A percentile compares a stretch with the other conserved stretches of the same genome.
These are phyloP conservation scores for Drosophila pseudotalamancana DNA, from an alignment of 2,888 invertebrate genomes.

Conservation along the genomic window DNA sequence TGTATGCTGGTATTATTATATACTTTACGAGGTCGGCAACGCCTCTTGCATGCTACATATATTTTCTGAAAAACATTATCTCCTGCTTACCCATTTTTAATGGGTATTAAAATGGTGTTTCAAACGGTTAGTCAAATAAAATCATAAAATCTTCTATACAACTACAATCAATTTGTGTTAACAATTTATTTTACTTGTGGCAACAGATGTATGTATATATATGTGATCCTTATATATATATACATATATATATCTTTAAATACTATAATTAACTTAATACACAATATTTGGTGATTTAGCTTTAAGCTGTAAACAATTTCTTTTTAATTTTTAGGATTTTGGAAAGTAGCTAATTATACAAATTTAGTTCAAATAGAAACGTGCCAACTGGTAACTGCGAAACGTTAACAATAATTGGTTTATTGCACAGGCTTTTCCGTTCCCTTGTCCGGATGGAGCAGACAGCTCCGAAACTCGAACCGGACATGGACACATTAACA, in stretches of 20 bases:
- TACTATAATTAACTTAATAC: slow-evolving; percentile 47
- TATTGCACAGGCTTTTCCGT: slow-evolving; percentile 18
- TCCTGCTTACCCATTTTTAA: too few relatives aligned
- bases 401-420: slow-evolving; percentile 12
- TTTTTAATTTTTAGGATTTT: slow-evolving; percentile 9
- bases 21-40: too few relatives aligned
- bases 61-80: too few relatives aligned
- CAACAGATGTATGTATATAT: too few relatives aligned
- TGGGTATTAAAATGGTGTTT: too few relatives aligned
- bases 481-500: not conserved
- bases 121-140: too few relatives aligned
- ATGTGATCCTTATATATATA: too few relatives aligned
- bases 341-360: slow-evolving; percentile 14
- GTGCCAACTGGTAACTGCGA: slow-evolving; percentile 7
- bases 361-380: slow-evolving; percentile 8
- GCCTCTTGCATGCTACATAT: too few relatives aligned
- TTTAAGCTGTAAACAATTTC: slow-evolving; percentile 27
- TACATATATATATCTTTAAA: slow-evolving; percentile 19
- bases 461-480: not conserved
- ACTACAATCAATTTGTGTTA: not conserved
- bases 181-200: slow-evolving; percentile 35
- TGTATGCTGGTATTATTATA: too few relatives aligned
- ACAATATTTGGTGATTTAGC: slow-evolving; percentile 73
- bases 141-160: too few relatives aligned
- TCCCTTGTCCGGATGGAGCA: not conserved